Conservation (phyloP, 2,888 invertebrate species). For the Oeneis ivallda region DNA sequence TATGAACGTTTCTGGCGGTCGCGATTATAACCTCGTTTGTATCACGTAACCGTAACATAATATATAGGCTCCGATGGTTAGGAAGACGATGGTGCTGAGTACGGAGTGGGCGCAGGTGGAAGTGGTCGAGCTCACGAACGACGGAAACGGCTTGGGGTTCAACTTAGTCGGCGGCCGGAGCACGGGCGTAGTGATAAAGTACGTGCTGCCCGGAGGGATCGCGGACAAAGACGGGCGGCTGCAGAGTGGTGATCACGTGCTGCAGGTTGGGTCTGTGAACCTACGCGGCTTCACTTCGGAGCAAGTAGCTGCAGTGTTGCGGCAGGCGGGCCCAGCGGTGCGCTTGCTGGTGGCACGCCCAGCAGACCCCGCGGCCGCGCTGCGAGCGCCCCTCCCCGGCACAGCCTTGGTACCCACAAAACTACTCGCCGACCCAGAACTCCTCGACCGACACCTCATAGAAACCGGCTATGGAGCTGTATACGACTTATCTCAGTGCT, state of each 20-base stretch:
- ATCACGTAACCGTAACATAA: conserved; percentile 79
- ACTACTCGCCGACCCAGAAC: conserved; percentile 94
- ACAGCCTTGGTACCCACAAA: conserved; percentile 96
- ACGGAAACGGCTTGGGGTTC: conserved; percentile 98
- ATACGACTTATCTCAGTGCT: conserved; percentile 72
- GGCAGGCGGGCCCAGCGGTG: conserved; percentile 90
- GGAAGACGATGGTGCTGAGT: conserved; percentile 89
- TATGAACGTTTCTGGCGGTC: conserved; percentile 54
- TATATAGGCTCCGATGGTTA: conserved; percentile 74
- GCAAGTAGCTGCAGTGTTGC: conserved; percentile 87
- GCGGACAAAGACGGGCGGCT: conserved; percentile 97
- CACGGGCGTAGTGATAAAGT: conserved; percentile 99
- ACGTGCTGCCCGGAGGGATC: conserved; percentile 97
- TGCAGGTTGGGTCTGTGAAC: conserved; percentile 97
- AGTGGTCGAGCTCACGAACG: conserved; percentile 98
- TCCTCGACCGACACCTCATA: conserved; percentile 91
- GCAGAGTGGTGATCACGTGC: conserved; percentile 98
- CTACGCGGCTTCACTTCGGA: conserved; percentile 98
- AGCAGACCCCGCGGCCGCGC: conserved; percentile 91
- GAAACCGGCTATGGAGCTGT: conserved; percentile 87
- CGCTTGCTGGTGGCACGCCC: conserved; percentile 96
- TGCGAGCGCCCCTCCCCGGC: conserved; percentile 89
- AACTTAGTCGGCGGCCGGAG: conserved; percentile 98
- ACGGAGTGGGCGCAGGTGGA: conserved; percentile 99
- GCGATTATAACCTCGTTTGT: conserved; percentile 63